These are phyloP conservation scores for Hirtodrosophila cameraria DNA, from an alignment of 2,888 invertebrate genomes.

Conservation along the genomic window DNA sequence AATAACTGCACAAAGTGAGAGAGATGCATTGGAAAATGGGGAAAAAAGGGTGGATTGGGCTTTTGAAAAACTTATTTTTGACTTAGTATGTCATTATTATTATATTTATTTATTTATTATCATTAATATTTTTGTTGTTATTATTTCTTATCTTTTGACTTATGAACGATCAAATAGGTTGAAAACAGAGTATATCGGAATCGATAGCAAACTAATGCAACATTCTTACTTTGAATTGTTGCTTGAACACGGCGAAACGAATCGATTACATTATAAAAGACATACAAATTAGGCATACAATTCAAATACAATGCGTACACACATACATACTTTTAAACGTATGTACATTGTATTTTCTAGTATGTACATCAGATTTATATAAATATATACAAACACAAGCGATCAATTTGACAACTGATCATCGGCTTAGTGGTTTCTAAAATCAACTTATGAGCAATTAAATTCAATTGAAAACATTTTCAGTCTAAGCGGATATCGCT, in stretches of 20 bases:
- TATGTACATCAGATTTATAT: too few species aligned
- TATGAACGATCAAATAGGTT: constrained; percentile 53
- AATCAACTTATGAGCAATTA: constrained; percentile 52
- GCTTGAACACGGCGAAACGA: constrained; percentile 58
- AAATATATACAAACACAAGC: constrained; percentile 32
- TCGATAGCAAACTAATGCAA: too few species aligned
- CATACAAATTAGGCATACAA: constrained; percentile 56
- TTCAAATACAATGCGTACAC: constrained; percentile 22
- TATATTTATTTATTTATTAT: too few species aligned
- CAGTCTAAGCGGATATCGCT: constrained; percentile 37
- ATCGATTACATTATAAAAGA: constrained; percentile 58
- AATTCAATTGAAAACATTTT: constrained; percentile 51
- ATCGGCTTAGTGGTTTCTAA: constrained; percentile 43
- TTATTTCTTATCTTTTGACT: too few species aligned
- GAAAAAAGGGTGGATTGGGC: constrained; percentile 43
- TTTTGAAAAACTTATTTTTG: too few species aligned
- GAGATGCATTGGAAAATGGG: constrained; percentile 50
- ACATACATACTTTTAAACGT: not conserved
- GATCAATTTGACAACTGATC: constrained; percentile 51
- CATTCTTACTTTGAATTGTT: constrained; percentile 60
- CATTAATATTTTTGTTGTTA: too few species aligned
- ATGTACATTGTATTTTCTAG: not conserved
- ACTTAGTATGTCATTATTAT: too few species aligned
- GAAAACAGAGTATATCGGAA: too few species aligned
- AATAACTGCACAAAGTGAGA: constrained; percentile 17